Evolutionary conservation across 2,888 invertebrate genomes (phyloP).

Genomic region (Aromia moschata): DNA sequence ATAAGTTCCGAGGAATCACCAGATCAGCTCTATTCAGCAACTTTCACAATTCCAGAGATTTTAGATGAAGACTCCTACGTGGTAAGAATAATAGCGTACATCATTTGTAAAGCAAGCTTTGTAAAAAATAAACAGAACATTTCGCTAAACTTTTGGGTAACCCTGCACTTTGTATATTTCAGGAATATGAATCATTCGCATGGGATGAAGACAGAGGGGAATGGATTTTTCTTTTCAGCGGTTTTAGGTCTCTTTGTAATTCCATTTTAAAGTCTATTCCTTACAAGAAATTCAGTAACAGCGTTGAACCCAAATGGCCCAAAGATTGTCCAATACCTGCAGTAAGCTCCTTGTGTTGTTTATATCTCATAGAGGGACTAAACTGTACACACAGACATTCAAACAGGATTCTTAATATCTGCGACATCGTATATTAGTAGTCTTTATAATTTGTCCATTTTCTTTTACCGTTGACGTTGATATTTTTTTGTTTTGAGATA

Average conservation of each 20-base stretch:
- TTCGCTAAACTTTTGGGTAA: not conserved
- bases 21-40: conserved; percentile 28
- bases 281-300: conserved; percentile 20
- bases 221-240: conserved; percentile 29
- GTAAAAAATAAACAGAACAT: too few species aligned
- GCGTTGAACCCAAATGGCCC: conserved; percentile 22
- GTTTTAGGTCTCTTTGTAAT: conserved; percentile 29
- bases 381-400: too few species aligned
- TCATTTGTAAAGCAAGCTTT: too few species aligned
- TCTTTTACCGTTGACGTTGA: too few species aligned
- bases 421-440: too few species aligned
- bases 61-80: conserved; percentile 23
- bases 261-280: conserved; percentile 25
- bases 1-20: conserved; percentile 22
- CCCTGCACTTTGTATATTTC: conserved; percentile 16
- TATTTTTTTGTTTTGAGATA: too few species aligned
- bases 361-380: too few species aligned
- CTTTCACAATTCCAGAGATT: conserved; percentile 23
- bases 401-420: too few species aligned
- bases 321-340: conserved; percentile 25
- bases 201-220: conserved; percentile 24
- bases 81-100: conserved; percentile 26
- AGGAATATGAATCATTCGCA: conserved; percentile 30
- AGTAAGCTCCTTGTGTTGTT: too few species aligned
- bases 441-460: too few species aligned